phyloP scores from a whole-genome alignment of 35 echinoderm and acorn worm genomes.

The Anneissia japonica region DNA sequence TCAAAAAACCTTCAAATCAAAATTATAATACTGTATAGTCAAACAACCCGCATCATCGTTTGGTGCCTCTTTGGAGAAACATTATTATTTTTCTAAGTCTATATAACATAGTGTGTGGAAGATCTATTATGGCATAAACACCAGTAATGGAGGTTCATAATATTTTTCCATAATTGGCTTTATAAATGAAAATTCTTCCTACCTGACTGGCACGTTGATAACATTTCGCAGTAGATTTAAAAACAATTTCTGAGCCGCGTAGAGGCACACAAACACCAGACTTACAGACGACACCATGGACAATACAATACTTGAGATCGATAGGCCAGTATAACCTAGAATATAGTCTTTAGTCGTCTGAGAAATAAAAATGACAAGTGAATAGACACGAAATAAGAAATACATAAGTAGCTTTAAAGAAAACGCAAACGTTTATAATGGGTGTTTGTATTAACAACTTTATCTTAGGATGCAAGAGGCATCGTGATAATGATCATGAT shows the following conservation, averaged over 20 bases:
- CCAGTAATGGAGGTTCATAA: too few relatives aligned
- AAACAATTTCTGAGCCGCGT: conserved; percentile 21
- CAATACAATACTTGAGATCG: conserved; percentile 22
- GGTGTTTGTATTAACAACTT: too few relatives aligned
- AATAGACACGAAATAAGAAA: too few relatives aligned
- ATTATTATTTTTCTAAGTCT: neutral
- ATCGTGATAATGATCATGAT: too few relatives aligned
- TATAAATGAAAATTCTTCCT: neutral
- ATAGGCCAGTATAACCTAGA: conserved; percentile 44
- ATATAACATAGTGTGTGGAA: neutral
- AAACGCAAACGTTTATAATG: too few relatives aligned
- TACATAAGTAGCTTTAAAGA: too few relatives aligned
- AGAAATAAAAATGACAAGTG: neutral
- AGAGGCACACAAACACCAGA: conserved; percentile 10
- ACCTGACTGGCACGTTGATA: conserved; percentile 51
- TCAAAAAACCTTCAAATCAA: conserved; percentile 49
- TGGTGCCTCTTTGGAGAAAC: neutral
- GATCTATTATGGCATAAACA: neutral
- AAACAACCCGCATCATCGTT: too few relatives aligned
- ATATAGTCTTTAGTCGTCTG: conserved; percentile 42
- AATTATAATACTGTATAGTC: too few relatives aligned
- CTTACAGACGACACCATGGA: conserved; percentile 3
- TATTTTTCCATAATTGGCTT: too few relatives aligned
- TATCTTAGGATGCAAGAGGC: too few relatives aligned
- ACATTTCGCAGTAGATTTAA: conserved; percentile 41